These are phyloP conservation scores for Limnephilus rhombicus DNA, from an alignment of 2,888 invertebrate species.

Conservation along the genomic window DNA sequence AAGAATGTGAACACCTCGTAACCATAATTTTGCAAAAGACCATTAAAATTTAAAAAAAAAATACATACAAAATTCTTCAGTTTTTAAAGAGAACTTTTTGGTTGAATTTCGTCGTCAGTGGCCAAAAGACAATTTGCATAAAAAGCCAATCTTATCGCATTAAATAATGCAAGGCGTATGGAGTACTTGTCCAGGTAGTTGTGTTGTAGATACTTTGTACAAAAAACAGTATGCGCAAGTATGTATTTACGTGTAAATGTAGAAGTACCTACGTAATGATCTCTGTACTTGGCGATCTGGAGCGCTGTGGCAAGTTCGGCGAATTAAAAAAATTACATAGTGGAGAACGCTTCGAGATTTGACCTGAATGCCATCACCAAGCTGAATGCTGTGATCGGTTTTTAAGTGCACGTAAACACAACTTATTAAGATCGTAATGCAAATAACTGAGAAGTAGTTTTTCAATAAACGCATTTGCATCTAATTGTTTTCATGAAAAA, in stretches of 20 bases:
- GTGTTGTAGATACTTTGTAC: background rate
- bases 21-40: background rate
- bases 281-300: background rate
- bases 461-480: background rate
- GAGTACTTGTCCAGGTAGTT: background rate
- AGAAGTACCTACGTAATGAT: background rate
- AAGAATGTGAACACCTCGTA: background rate
- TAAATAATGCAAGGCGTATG: background rate
- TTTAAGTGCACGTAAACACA: background rate
- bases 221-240: background rate
- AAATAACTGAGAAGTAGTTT: background rate
- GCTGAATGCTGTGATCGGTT: background rate
- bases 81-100: background rate
- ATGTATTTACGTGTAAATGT: background rate
- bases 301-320: background rate
- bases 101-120: background rate
- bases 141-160: background rate
- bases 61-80: background rate
- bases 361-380: background rate
- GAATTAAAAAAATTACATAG: background rate
- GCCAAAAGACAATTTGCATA: background rate
- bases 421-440: background rate
- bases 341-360: background rate
- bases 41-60: background rate
- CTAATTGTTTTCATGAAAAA: background rate